Percentiles rank a stretch among this genome's conserved stretches.
Conservation (phyloP, 1,140 invertebrate genomes). For the Tetraneura akinire region DNA sequence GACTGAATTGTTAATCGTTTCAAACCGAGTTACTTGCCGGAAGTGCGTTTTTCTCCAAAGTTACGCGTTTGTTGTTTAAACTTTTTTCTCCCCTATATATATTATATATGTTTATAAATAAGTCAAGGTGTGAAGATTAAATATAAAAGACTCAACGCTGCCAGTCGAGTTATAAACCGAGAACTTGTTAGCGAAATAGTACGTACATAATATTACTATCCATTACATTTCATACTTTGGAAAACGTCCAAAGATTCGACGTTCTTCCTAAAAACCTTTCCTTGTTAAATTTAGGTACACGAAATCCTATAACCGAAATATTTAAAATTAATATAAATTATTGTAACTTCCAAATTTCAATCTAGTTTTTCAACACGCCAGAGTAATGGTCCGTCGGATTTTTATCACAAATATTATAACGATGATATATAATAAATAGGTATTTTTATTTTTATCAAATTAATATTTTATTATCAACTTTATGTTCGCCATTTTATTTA, state of each 20-base stretch:
- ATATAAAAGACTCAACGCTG: background rate
- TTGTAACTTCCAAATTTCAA: too few species aligned
- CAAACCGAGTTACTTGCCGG: background rate
- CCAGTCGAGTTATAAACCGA: background rate
- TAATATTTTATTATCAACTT: too few species aligned
- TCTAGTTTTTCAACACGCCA: too few species aligned
- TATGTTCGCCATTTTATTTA: too few species aligned
- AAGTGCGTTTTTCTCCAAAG: background rate
- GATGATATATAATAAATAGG: too few species aligned
- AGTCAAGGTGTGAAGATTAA: background rate
- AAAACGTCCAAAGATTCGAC: background rate
- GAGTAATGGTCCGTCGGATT: too few species aligned
- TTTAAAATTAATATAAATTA: background rate
- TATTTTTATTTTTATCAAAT: too few species aligned
- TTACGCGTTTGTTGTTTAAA: slow-evolving; percentile 33
- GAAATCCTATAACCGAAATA: background rate
- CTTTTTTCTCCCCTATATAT: background rate
- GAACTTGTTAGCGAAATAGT: background rate
- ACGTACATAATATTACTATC: background rate
- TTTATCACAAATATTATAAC: too few species aligned
- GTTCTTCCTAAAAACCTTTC: background rate
- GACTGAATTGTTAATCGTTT: slow-evolving; percentile 35
- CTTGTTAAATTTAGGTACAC: background rate
- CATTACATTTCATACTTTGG: background rate
- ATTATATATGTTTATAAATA: background rate